Base-by-base conservation (phyloP, 2,888 invertebrate species). In the Frankliniella fusca region DNA sequence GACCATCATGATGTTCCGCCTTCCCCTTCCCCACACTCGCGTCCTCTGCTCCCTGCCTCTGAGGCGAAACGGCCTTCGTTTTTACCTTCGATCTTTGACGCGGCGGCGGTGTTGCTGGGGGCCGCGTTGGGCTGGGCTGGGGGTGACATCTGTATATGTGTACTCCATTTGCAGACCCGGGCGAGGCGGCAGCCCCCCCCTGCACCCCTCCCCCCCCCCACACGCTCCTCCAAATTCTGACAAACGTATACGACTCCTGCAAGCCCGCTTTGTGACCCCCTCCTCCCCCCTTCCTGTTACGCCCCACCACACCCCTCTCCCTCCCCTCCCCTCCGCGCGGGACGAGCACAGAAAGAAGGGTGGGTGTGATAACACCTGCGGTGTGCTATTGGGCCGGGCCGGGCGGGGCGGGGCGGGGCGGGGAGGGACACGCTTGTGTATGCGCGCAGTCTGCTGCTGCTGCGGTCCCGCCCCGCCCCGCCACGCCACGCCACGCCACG, bases 101-200 rank as follows among this genome's bases (percentile, higher is more conserved):
- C 38, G 38, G 38, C 38, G 38, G 38, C 38, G 38, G 38, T 38
- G 38, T 5, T 38, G 38, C 3, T 38, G 54, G 54, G 15, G 15
- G 54, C 54, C 8, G 54, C 8, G n/a, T 10, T 23, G 70, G 3
- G 54, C 54, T 15, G 15, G 54, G 54, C 54, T 54, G 70, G 23
- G 12, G 70, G 70, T 76, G 70, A 76, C 70, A 76, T 76, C 70
- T 76, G 70, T 76, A 12, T 76, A 76, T 76, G 70, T 70, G 70
- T 70, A 12, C 70, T 23, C 70, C 70, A 76, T 76, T 27, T 27
- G 70, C 10, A 76, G 70, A 27, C 38, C 38, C 70, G 70, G 70
- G 10, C 70, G 70, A 23, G 54, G 61, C 61, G 38, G 38, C 38
- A 38, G 38, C 5, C 38, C 3, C 38, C 38, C 38, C 38, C 38